Conservation (phyloP, 2,113 vertebrate species). For the Eulacestoma nigropectus region DNA sequence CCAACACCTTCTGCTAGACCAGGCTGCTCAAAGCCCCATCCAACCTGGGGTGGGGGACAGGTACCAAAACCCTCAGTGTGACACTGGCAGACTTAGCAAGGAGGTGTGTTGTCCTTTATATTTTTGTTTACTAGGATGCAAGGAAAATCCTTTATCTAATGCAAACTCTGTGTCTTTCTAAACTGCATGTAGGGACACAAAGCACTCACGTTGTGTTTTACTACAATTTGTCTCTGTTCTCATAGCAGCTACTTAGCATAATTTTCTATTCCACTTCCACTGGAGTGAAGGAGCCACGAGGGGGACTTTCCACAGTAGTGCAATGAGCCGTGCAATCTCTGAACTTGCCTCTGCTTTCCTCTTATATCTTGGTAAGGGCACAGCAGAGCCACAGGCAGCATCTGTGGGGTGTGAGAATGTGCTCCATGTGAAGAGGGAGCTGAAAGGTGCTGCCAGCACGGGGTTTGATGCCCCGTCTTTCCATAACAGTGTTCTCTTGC, state of each 20-base stretch:
- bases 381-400: neutral
- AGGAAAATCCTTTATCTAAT: neutral
- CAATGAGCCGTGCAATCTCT: neutral
- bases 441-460: neutral
- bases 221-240: neutral
- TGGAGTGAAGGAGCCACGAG: neutral
- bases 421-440: neutral
- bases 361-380: neutral
- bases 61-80: neutral
- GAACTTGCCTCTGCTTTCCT: neutral
- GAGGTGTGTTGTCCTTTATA: rapidly evolving
- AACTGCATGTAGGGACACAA: neutral
- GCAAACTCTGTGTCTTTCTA: neutral
- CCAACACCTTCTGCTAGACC: neutral
- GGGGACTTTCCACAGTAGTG: neutral
- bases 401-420: neutral
- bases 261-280: neutral
- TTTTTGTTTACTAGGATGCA: neutral
- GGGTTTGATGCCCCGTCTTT: neutral
- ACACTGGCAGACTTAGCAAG: neutral
- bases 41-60: neutral
- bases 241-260: neutral
- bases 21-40: neutral
- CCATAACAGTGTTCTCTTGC: neutral
- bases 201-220: rapidly evolving